Percentiles rank a stretch among this genome's conserved stretches.
These are phyloP conservation scores for Catostylus mosaicus DNA, from an alignment of 30 jellyfish, hydroid and myxozoan species.

Conservation along the genomic window DNA sequence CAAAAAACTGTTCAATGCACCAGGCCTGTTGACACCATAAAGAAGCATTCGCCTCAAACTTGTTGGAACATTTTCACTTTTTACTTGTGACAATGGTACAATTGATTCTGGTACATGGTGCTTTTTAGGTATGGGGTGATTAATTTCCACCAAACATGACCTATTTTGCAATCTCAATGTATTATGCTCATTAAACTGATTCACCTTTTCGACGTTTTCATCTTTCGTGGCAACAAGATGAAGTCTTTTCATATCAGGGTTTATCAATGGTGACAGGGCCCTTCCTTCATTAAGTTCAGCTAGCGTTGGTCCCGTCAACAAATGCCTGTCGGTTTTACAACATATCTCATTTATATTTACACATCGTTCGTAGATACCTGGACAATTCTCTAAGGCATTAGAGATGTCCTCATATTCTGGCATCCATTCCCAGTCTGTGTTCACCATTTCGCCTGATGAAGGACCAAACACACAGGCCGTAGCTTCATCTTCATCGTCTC, in stretches of 20 bases:
- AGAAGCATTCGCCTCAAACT: slow-evolving; percentile 53
- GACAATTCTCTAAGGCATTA: slow-evolving; percentile 57
- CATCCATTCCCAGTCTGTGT: slow-evolving; percentile 86
- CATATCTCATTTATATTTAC: slow-evolving; percentile 78
- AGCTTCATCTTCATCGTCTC: slow-evolving; percentile 53
- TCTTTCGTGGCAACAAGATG: slow-evolving; percentile 77
- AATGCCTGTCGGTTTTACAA: slow-evolving; percentile 52
- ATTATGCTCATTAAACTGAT: slow-evolving; percentile 30
- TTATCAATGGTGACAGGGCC: slow-evolving; percentile 80
- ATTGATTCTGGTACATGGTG: slow-evolving; percentile 9
- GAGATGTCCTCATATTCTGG: slow-evolving; percentile 81
- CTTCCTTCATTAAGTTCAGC: slow-evolving; percentile 80
- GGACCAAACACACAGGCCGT: slow-evolving; percentile 29
- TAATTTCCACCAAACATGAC: slow-evolving; percentile 45
- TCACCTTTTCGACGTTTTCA: slow-evolving; percentile 37
- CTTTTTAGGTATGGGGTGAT: slow-evolving; percentile 60
- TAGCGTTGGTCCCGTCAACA: slow-evolving; percentile 71
- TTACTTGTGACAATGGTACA: slow-evolving; percentile 21
- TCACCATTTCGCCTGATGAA: slow-evolving; percentile 36
- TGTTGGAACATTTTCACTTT: slow-evolving; percentile 42
- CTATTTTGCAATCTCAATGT: slow-evolving; percentile 16
- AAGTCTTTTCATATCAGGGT: slow-evolving; percentile 85
- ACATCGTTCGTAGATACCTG: slow-evolving; percentile 75
- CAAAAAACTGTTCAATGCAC: slow-evolving; percentile 51
- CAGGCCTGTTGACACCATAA: slow-evolving; percentile 59